phyloP scores from a whole-genome alignment of 2,113 vertebrate genomes.

The Percopsis transmontana region DNA sequence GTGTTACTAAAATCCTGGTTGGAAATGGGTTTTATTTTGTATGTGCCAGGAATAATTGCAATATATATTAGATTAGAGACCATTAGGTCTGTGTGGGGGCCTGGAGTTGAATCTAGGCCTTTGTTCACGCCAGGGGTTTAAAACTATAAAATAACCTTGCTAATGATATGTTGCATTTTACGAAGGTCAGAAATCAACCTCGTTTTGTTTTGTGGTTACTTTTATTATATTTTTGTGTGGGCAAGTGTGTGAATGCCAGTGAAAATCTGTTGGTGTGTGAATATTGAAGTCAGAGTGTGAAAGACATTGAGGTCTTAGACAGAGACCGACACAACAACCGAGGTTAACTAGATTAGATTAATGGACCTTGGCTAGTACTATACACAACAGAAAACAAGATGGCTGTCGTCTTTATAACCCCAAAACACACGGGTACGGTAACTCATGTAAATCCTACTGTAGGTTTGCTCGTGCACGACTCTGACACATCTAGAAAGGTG shows the following conservation, averaged over 20 bases:
- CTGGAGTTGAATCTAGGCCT: slow-evolving; percentile 21
- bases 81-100: slow-evolving; percentile 17
- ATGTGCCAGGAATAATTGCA: neutral
- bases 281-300: neutral
- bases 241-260: neutral
- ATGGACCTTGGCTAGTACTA: no score
- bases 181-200: slow-evolving; percentile 44
- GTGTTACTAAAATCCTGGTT: no score
- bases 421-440: no score
- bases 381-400: no score
- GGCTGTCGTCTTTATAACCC: neutral
- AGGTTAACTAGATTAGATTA: no score
- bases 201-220: slow-evolving; percentile 21
- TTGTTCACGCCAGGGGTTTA: slow-evolving; percentile 36
- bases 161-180: slow-evolving; percentile 47
- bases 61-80: slow-evolving; percentile 12
- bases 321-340: no score
- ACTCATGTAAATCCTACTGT: neutral
- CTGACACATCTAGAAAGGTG: neutral
- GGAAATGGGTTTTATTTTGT: no score
- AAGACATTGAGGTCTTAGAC: neutral
- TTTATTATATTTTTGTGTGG: slow-evolving; percentile 32
- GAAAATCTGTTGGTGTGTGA: no score
- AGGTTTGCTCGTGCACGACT: neutral
- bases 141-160: slow-evolving; percentile 39